Conservation (phyloP, 2,888 invertebrate genomes). For the Drosophila kuntzei region DNA sequence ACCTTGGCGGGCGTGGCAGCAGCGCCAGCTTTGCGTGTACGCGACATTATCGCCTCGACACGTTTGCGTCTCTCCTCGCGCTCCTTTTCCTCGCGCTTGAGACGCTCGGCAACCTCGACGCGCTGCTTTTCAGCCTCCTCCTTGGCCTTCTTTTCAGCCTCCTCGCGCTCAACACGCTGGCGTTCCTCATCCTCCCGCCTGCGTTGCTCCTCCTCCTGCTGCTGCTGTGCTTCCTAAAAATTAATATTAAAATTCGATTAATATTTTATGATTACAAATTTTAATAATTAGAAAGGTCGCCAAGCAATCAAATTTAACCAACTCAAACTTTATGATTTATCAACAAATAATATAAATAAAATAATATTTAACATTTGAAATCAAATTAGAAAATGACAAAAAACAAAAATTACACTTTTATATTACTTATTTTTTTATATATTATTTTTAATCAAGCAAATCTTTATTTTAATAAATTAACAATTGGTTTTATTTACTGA, state of each 20-base stretch:
- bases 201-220: slow-evolving; percentile 92
- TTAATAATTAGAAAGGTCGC: no score
- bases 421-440: no score
- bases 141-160: slow-evolving; percentile 91
- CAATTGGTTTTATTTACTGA: no score
- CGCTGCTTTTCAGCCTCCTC: slow-evolving; percentile 95
- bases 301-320: no score
- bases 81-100: slow-evolving; percentile 95
- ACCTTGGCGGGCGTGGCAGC: slow-evolving; percentile 84
- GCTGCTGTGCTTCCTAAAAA: slow-evolving; percentile 89
- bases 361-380: no score
- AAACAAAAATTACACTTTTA: no score
- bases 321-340: no score
- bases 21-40: slow-evolving; percentile 88
- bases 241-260: background rate
- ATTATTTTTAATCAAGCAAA: no score
- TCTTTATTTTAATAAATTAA: no score
- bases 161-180: slow-evolving; percentile 89
- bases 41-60: slow-evolving; percentile 96
- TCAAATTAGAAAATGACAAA: no score
- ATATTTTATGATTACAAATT: slow-evolving; percentile 28
- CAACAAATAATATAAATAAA: no score
- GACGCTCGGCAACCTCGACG: slow-evolving; percentile 92
- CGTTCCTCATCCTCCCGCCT: slow-evolving; percentile 89
- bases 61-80: slow-evolving; percentile 94